Conservation (phyloP, 1,140 invertebrate species). For the Drosophila subobscura region DNA sequence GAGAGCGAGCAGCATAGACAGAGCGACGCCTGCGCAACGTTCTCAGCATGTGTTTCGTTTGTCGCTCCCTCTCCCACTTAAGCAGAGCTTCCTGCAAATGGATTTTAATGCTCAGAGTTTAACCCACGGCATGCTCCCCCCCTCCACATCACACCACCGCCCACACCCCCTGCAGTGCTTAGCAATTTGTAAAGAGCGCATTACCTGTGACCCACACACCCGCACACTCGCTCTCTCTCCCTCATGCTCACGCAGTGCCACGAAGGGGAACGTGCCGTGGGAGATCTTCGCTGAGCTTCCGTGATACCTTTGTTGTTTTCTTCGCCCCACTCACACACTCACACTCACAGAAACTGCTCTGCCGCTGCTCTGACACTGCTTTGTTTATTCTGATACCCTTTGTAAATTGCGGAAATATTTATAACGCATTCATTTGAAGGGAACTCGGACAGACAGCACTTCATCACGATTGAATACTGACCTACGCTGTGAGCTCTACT, state of each 20-base stretch:
- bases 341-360: too few relatives aligned
- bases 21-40: conserved; percentile 55
- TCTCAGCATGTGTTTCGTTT: neutral
- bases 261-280: conserved; percentile 22
- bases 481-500: too few relatives aligned
- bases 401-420: too few relatives aligned
- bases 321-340: neutral
- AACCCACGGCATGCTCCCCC: conserved; percentile 49
- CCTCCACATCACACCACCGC: neutral
- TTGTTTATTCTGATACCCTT: too few relatives aligned
- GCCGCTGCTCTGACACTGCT: too few relatives aligned
- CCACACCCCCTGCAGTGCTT: conserved; percentile 14
- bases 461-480: too few relatives aligned
- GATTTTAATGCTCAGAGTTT: conserved; percentile 47
- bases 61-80: neutral
- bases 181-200: conserved; percentile 34
- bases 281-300: conserved; percentile 34
- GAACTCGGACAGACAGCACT: too few relatives aligned
- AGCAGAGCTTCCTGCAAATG: conserved; percentile 24
- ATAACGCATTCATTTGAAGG: too few relatives aligned
- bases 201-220: conserved; percentile 2
- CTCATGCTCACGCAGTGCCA: too few relatives aligned
- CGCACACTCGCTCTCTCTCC: neutral
- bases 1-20: conserved; percentile 8
- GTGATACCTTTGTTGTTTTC: conserved; percentile 5